Base-by-base conservation (phyloP, 2,888 invertebrate genomes). In the Carterocephalus palaemon region DNA sequence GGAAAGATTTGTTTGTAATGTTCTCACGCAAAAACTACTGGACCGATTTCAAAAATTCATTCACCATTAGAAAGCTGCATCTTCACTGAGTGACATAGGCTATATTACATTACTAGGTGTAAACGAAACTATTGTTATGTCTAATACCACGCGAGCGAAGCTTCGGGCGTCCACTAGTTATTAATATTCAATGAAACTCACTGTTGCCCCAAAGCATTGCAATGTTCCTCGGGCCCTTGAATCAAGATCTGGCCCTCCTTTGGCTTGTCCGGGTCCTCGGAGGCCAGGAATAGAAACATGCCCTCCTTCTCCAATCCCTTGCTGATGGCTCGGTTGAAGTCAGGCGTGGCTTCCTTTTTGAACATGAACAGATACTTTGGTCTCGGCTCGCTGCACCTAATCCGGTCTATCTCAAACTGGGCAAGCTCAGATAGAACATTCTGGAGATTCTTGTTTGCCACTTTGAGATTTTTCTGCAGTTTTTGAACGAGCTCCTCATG, bases 291-390 rank as follows among this genome's bases (percentile, higher is more conserved):
- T 42, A 93, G 74, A 43, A 93, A 89, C 36, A 92, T 71, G 4
- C 80, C 88, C 57, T 78, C 77, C 1, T 78, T 84, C 26, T 90
- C 91, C 37, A 93, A 65, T 51, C 90, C 91, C 53, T 91, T 90
- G 8, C 93, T 81, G 46, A 95, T 87, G 12, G 88, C 87, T 51
- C 90, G 89, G 66, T 93, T 91, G 60, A 93, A 95, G 60, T 95
- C 94, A 3, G 90, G 88, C 54, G 94, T 95, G 0, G 92, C 94
- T 63, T 94, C 95, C 57, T 92, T 92, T 52, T 92, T 90, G 59
- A 89, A 90, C 60, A 92, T 67, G 17, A 82, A 81, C 48, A 89
- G 77, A 60, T 86, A 92, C 60, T 88, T 88, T 0, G 91, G 91
- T 41, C 74, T 67, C 0, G 89, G 84, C 0, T 66, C 51, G 0